Percentiles rank a stretch among this genome's conserved stretches.
Evolutionary conservation across 2,888 invertebrate genomes (phyloP).

Genomic region (Cistogaster globosa): DNA sequence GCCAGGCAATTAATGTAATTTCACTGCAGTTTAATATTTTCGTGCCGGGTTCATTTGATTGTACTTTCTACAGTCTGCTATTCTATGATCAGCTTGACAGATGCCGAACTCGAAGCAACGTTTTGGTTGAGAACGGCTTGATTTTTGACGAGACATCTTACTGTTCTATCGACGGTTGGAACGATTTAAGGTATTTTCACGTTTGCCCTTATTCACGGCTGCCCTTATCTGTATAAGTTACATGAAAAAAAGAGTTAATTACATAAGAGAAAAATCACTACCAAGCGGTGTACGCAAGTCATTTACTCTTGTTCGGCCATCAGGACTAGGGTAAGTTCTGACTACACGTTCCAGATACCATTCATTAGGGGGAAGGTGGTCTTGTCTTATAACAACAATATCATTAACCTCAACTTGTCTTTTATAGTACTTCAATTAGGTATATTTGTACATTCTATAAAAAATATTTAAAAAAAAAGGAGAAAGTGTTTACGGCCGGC

Average conservation of each 20-base stretch:
- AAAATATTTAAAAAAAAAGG: too few relatives aligned
- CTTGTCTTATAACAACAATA: not conserved
- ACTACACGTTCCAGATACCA: not conserved
- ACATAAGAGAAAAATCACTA: not conserved
- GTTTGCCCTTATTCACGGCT: not conserved
- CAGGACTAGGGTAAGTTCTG: conserved; percentile 11
- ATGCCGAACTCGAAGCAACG: too few relatives aligned
- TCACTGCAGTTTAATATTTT: too few relatives aligned
- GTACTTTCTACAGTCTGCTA: too few relatives aligned
- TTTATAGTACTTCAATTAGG: not conserved
- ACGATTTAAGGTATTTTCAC: not conserved
- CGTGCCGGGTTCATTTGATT: too few relatives aligned
- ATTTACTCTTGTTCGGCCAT: conserved; percentile 11
- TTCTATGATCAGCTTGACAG: too few relatives aligned
- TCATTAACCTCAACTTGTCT: not conserved
- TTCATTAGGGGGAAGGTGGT: not conserved
- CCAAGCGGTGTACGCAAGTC: conserved; percentile 5
- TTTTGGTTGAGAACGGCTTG: too few relatives aligned
- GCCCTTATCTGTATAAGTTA: not conserved
- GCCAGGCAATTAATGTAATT: too few relatives aligned
- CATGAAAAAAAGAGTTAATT: not conserved
- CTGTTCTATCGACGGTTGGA: too few relatives aligned
- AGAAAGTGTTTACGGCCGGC: too few relatives aligned
- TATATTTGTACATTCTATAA: too few relatives aligned
- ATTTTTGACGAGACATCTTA: not conserved